Evolutionary conservation across 2,113 vertebrate species (phyloP).

Genomic region (Setophaga kirtlandii): DNA sequence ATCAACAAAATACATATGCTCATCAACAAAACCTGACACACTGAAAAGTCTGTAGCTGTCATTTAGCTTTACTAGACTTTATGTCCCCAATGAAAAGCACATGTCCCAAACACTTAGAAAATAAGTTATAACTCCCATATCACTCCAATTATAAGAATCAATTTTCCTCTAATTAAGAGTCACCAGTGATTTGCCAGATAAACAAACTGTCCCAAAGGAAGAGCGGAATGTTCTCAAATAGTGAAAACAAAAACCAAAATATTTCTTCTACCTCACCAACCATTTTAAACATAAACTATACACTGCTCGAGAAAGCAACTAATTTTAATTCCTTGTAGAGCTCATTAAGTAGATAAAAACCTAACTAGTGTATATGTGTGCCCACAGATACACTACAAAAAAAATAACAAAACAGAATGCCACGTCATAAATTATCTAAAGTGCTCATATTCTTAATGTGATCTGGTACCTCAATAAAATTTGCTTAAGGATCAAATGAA

Average conservation of each 20-base stretch:
- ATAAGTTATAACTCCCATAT: background rate
- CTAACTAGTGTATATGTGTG: background rate
- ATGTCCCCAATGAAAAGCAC: background rate
- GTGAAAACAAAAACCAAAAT: background rate
- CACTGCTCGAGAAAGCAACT: background rate
- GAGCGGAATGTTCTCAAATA: background rate
- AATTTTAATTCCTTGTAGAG: background rate
- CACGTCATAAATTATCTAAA: background rate
- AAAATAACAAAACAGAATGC: background rate
- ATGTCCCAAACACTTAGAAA: background rate
- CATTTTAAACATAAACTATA: background rate
- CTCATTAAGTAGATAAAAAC: background rate
- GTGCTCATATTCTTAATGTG: background rate
- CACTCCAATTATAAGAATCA: background rate
- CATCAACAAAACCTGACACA: background rate
- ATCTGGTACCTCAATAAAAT: background rate
- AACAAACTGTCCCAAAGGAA: conserved; percentile 13
- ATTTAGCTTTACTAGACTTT: background rate
- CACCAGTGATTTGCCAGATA: background rate
- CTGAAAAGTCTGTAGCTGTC: background rate
- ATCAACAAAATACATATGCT: background rate
- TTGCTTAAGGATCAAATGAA: background rate
- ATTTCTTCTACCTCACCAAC: background rate
- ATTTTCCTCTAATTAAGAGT: conserved; percentile 36
- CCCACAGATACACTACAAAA: background rate